Base-by-base conservation (phyloP, 2,888 invertebrate species). In the Melanostoma mellinum region DNA sequence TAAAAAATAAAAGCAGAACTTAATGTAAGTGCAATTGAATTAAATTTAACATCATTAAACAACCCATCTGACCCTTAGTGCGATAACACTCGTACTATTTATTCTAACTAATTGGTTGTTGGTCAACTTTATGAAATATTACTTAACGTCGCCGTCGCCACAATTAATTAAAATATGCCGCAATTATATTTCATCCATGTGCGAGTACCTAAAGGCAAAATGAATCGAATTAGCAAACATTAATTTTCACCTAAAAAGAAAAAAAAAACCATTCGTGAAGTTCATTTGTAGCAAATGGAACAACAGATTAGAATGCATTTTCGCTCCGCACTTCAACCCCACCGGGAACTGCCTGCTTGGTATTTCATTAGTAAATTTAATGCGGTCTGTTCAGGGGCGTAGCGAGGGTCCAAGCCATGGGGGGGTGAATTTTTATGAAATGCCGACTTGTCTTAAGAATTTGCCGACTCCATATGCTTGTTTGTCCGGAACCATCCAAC, bases 331-430 rank as follows among this genome's bases (percentile, higher is more conserved):
- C 46, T 48, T 46, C 48, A 20, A 36, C 20, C 20, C 9, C 32
- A 32, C 3, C 6, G 33, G 30, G 40, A 56, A 46, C 20, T 50
- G 6, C 33, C 35, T 55, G 38, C n/a, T 33, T 42, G 5, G 58
- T 32, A 3, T 58, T 42, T 60, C 58, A 60, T 33, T 20, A 60
- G 42, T 60, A 10, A 4, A 60, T 40, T 42, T 32, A 60, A 42
- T 44, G 58, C 69, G 58, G 69, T 40, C 55, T 33, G 36, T 50
- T 71, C n/a, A n/a, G n/a, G n/a, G n/a, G n/a, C n/a, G n/a, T n/a
- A n/a, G n/a, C n/a, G n/a, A n/a, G n/a, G n/a, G n/a, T n/a, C n/a
- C n/a, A n/a, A n/a, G n/a, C n/a, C n/a, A n/a, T n/a, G n/a, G n/a
- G n/a, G n/a, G n/a, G n/a, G n/a, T n/a, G n/a, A n/a, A n/a, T n/a